Evolutionary conservation across 2,113 vertebrate species (phyloP), one percentile per base, ranked within the genome.

Genomic region (Brienomyrus brachyistius): DNA sequence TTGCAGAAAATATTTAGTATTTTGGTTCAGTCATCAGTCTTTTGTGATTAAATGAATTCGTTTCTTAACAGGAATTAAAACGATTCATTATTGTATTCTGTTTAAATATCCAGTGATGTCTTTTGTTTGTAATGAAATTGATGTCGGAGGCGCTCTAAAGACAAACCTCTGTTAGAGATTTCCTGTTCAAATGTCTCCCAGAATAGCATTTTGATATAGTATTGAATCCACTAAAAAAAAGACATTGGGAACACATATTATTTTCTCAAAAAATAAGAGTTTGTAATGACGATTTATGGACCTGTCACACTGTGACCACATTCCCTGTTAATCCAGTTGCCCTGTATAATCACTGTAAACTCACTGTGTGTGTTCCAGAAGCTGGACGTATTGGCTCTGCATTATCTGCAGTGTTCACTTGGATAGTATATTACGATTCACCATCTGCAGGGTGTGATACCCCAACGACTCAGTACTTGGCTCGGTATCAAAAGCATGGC

Each of bases 401-500:
- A 43, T 45, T 59, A 89, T 84, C 77, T 83, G 77, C 80, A 6
- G 45, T 50, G 21, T 48, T 54, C 19, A 35, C 88, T 48, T 62
- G 77, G 80, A 62, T 52, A 45, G 51, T 43, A 62, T 62, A 56
- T 89, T 89, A 62, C 80, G 40, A 27, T 85, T 85, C 89, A 59
- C 89, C 89, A 89, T 89, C 89, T 89, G 89, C 80, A 59, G 80
- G 89, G 40, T 85, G 45, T 89, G 77, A 80, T 84, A 45, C 77
- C 77, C 89, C 83, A 43, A 89, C 89, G 54, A 27, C 89, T 47
- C 89, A 11, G 52, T 31, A 80, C 80, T 85, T 89, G 89, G 89
- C 89, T 54, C 35, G 5, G 51, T 21, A 62, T 85, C 89, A 89
- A 62, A 40, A 62, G 89, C 35, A n/a, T 21, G 89, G 80, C 89